phyloP scores from a whole-genome alignment of 2,113 vertebrate genomes.

The Picathartes gymnocephalus region DNA sequence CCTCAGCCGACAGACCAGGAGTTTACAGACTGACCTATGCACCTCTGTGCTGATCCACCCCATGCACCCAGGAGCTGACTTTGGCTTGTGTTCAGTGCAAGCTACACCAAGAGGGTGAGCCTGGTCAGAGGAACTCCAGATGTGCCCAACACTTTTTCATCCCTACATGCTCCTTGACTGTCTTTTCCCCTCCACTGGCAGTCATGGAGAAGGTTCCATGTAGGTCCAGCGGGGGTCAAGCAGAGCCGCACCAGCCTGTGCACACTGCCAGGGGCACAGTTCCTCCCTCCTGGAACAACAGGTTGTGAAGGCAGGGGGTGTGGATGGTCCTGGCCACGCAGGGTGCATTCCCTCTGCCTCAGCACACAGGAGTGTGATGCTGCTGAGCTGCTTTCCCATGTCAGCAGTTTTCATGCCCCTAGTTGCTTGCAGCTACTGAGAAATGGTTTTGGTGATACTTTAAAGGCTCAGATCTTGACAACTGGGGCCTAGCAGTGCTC shows the following conservation, averaged over 20 bases:
- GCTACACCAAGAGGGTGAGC: fast-evolving
- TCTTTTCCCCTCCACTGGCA: neutral
- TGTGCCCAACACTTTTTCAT: neutral
- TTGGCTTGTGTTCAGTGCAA: neutral
- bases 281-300: neutral
- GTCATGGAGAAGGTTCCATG: neutral
- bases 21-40: neutral
- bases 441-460: neutral
- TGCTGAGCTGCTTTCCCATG: fast-evolving
- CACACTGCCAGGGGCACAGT: neutral
- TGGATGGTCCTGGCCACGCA: neutral
- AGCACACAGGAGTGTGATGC: fast-evolving
- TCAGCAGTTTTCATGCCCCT: neutral
- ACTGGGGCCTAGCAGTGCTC: neutral
- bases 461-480: neutral
- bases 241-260: neutral
- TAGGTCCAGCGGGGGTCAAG: neutral
- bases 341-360: neutral
- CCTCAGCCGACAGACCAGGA: neutral
- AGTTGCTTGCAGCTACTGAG: neutral
- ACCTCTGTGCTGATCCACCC: neutral
- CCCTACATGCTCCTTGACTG: neutral
- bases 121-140: neutral
- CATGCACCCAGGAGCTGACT: neutral
- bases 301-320: neutral